phyloP scores from a whole-genome alignment of 2,797 vertebrate genomes.

The Loriculus beryllinus region DNA sequence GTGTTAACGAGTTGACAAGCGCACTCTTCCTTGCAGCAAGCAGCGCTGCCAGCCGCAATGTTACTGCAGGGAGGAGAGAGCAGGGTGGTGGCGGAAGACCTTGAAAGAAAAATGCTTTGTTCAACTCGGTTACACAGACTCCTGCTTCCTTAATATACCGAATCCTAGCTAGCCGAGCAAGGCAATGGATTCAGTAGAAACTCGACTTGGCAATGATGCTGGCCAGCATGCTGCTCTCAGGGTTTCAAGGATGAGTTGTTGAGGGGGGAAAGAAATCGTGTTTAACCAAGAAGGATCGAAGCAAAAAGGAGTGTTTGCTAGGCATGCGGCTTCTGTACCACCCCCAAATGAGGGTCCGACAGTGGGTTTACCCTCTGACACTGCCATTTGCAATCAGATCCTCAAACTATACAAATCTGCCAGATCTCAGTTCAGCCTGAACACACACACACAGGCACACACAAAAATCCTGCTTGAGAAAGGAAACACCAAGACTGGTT shows the following conservation, averaged over 20 bases:
- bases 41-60: conserved; percentile 13
- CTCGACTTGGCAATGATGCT: neutral
- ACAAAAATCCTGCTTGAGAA: neutral
- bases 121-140: neutral
- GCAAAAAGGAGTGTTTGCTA: neutral
- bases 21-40: neutral
- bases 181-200: neutral
- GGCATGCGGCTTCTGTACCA: neutral
- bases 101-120: conserved; percentile 51
- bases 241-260: neutral
- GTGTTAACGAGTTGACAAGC: conserved; percentile 38
- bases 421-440: neutral
- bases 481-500: neutral
- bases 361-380: neutral
- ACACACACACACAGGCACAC: neutral
- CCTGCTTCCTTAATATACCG: neutral
- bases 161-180: neutral
- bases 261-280: neutral
- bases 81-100: conserved; percentile 44
- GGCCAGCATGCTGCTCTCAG: neutral
- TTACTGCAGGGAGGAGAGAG: conserved; percentile 45
- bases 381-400: neutral
- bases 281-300: neutral
- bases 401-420: neutral
- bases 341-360: neutral